phyloP scores from a whole-genome alignment of 2,113 vertebrate genomes.

The Bos indicus region DNA sequence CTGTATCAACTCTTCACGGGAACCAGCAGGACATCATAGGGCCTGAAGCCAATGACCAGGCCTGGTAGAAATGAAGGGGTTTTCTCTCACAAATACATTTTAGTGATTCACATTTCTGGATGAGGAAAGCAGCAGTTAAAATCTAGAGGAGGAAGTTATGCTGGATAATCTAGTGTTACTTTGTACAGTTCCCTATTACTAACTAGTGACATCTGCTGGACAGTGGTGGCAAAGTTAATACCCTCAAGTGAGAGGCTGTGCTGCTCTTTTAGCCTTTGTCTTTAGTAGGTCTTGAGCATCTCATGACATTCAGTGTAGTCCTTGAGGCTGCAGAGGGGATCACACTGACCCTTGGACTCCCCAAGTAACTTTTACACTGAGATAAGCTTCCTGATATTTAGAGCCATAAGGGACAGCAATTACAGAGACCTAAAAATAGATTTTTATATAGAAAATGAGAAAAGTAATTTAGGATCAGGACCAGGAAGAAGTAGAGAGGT shows the following conservation, averaged over 20 bases:
- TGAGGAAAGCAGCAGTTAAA: neutral
- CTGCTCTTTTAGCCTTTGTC: neutral
- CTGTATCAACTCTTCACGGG: neutral
- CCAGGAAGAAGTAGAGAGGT: neutral
- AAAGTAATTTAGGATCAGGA: neutral
- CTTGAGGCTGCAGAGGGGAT: neutral
- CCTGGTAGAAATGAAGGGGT: neutral
- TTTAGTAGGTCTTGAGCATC: neutral
- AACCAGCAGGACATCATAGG: neutral
- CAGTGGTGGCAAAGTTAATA: neutral
- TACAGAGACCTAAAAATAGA: neutral
- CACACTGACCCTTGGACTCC: neutral
- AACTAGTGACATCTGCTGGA: constrained; percentile 45
- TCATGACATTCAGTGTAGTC: neutral
- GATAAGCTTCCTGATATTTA: neutral
- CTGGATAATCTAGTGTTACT: neutral
- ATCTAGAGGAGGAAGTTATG: neutral
- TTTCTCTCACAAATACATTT: neutral
- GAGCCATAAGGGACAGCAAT: neutral
- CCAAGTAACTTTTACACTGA: neutral
- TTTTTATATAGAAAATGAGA: neutral
- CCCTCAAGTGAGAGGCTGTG: neutral
- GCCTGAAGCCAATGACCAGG: neutral
- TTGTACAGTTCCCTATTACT: neutral
- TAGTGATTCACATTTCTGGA: neutral